Evolutionary conservation across 2,888 invertebrate genomes (phyloP), one percentile per base, ranked within the genome.

Genomic region (Drosophila bunnanda): DNA sequence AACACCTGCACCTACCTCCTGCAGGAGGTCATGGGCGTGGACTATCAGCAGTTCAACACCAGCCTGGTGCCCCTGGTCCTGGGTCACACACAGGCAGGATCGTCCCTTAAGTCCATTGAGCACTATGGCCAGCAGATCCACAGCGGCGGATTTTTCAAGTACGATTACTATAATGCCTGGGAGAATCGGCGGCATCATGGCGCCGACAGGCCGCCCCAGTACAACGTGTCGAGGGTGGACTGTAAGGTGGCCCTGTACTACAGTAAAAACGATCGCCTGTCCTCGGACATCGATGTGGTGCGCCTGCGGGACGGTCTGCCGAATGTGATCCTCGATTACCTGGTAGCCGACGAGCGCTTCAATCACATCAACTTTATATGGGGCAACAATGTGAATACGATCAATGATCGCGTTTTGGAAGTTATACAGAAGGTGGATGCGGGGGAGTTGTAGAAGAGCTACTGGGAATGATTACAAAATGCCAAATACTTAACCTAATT

Each of bases 41-140:
- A 93, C 79, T 53, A 78, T 0, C 81, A 91, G 22, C 91, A 93
- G 57, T 61, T 92, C 0, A 93, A 94, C 80, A 82, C 43, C 58
- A 93, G 93, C 0, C 90, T 94, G 69, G 64, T 95, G 41, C 94
- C 95, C 0, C 92, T 94, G 0, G 93, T 95, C 50, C 79, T 94
- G 2, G 93, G 93, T 0, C 95, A 95, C 75, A 87, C 93, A 25
- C 95, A 95, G 0, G 93, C 94, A 2, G 94, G 94, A 1, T 90
- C 93, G 0, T 93, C 94, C 2, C 82, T 92, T 0, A 93, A 93
- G 74, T 94, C 94, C 70, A 20, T 94, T 0, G 71, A 91, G 2
- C 95, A 95, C 83, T 95, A 92, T 80, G 90, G 89, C 1, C 95
- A 95, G 88, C 87, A 90, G 10, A 48, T 92, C 0, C 73, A 76